Conservation (phyloP, 2,888 invertebrate genomes). For the Drosophila atroscutellata region DNA sequence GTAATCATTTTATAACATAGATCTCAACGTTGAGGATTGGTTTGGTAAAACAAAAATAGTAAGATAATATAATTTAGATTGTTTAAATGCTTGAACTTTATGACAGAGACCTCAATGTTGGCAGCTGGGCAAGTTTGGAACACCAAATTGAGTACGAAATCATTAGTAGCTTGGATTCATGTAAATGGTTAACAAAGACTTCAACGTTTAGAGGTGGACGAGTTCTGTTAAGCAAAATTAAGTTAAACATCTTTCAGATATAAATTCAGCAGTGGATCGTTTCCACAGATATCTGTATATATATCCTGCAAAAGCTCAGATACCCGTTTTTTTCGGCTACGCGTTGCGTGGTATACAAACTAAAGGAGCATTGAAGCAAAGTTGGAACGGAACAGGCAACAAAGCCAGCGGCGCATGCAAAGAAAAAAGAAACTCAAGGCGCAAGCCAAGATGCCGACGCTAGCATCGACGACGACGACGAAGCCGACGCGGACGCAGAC, state of each 20-base stretch:
- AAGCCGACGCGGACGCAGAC: constrained; percentile 8
- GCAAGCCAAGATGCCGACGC: constrained; percentile 32
- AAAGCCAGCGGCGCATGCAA: constrained; percentile 34
- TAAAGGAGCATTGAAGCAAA: constrained; percentile 32
- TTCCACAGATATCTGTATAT: background rate
- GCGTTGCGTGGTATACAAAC: constrained; percentile 24
- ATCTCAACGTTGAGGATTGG: background rate
- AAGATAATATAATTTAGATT: background rate
- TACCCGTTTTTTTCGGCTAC: background rate
- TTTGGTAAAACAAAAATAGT: background rate
- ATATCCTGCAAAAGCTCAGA: constrained; percentile 3
- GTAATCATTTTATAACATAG: background rate
- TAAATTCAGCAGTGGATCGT: background rate
- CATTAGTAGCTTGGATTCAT: background rate
- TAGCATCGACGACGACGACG: constrained; percentile 3
- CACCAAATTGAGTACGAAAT: background rate
- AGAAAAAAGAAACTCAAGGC: constrained; percentile 35
- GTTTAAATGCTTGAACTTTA: background rate
- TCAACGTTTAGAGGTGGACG: background rate
- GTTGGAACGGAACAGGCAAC: constrained; percentile 31
- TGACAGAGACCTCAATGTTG: background rate
- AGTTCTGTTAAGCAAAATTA: background rate
- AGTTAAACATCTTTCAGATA: background rate
- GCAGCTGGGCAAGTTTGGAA: background rate
- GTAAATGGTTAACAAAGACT: background rate